These are phyloP conservation scores for Urechis unicinctus DNA, from an alignment of 2,888 invertebrate genomes.

Conservation along the genomic window DNA sequence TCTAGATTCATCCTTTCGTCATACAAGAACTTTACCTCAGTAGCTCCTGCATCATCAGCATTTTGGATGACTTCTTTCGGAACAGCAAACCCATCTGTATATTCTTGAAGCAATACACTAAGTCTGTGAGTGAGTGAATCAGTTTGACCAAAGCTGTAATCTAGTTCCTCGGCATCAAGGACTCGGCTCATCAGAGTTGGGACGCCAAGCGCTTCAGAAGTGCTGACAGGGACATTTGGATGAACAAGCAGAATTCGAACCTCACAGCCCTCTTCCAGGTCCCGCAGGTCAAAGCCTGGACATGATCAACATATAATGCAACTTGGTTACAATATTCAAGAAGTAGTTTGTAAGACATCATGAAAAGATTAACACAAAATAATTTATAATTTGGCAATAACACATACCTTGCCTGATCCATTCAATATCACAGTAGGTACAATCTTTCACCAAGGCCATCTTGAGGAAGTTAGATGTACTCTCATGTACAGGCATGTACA, in stretches of 20 bases:
- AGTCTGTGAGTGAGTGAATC: slow-evolving; percentile 36
- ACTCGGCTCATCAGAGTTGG: slow-evolving; percentile 28
- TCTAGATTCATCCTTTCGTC: slow-evolving; percentile 35
- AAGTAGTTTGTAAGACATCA: no score
- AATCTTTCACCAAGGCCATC: slow-evolving; percentile 21
- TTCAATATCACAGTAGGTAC: slow-evolving; percentile 27
- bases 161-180: slow-evolving; percentile 24
- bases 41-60: slow-evolving; percentile 44
- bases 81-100: slow-evolving; percentile 35
- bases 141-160: slow-evolving; percentile 30
- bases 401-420: slow-evolving; percentile 21
- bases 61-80: slow-evolving; percentile 45
- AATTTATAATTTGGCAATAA: background rate
- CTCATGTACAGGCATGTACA: slow-evolving; percentile 16
- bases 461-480: slow-evolving; percentile 5
- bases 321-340: no score
- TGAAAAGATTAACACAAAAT: background rate
- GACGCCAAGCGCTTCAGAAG: slow-evolving; percentile 31
- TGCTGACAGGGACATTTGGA: slow-evolving; percentile 23
- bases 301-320: background rate
- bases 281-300: slow-evolving; percentile 10
- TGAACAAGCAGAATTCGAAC: slow-evolving; percentile 27
- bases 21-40: slow-evolving; percentile 31
- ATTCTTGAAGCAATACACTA: slow-evolving; percentile 24
- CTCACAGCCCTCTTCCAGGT: slow-evolving; percentile 9